Evolutionary conservation across 1,140 invertebrate genomes (phyloP).

Genomic region (Armadillidium nasatum): DNA sequence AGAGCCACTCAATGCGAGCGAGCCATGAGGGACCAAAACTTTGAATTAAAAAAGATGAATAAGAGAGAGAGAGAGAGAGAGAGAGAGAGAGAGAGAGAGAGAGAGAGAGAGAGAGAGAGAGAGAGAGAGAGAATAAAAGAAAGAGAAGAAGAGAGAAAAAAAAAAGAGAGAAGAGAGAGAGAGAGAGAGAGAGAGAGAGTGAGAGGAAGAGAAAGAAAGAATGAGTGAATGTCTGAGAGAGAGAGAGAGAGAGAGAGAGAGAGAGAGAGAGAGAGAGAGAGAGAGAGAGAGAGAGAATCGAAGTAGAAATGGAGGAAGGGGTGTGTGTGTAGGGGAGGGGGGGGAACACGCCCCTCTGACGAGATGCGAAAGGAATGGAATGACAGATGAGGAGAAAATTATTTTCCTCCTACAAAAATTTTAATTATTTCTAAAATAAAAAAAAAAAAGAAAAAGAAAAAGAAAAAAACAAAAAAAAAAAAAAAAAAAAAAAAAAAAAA

Average conservation of each 20-base stretch:
- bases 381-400: too few relatives aligned
- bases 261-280: constrained; percentile 2
- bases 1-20: constrained; percentile 4
- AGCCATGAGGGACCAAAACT: neutral
- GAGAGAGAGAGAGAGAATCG: too few relatives aligned
- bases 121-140: neutral
- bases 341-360: too few relatives aligned
- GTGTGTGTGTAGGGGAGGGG: too few relatives aligned
- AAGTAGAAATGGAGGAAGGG: too few relatives aligned
- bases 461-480: too few relatives aligned
- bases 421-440: too few relatives aligned
- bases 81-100: neutral
- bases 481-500: too few relatives aligned
- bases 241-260: constrained; percentile 2
- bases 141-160: neutral
- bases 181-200: neutral
- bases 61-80: constrained; percentile 8
- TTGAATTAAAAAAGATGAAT: neutral
- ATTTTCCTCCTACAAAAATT: too few relatives aligned
- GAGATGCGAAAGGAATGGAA: too few relatives aligned
- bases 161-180: constrained; percentile 4
- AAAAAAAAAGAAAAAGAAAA: too few relatives aligned
- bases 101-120: constrained; percentile 11
- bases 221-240: too few relatives aligned
- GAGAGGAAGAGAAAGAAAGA: neutral